Evolutionary conservation across 2,113 vertebrate genomes (phyloP).

Genomic region (Oncorhynchus mykiss): DNA sequence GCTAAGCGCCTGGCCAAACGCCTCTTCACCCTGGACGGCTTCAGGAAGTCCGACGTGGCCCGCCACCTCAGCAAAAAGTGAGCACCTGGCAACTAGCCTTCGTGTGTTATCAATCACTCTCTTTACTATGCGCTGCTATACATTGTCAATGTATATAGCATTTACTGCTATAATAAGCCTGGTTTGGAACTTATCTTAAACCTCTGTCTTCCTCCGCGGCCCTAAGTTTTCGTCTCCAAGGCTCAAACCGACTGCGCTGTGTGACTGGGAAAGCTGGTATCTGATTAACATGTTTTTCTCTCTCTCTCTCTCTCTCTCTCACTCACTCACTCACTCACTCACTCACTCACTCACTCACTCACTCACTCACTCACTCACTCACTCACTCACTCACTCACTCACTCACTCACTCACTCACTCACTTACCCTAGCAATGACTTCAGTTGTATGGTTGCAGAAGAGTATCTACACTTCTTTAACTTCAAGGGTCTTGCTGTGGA

Average conservation of each 20-base stretch:
- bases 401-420: background rate
- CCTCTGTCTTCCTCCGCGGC: no score
- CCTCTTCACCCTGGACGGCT: constrained; percentile 91
- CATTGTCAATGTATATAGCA: no score
- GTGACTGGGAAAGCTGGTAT: constrained; percentile 1
- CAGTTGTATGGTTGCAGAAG: constrained; percentile 92
- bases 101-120: background rate
- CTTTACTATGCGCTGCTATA: no score
- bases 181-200: constrained; percentile 7
- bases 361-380: background rate
- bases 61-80: constrained; percentile 96
- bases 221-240: background rate
- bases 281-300: constrained; percentile 8
- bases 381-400: constrained; percentile 1
- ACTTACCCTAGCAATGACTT: constrained; percentile 87
- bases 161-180: background rate
- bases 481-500: constrained; percentile 89
- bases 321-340: background rate
- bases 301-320: background rate
- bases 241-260: constrained; percentile 20
- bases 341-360: background rate
- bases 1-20: constrained; percentile 92
- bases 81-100: constrained; percentile 44
- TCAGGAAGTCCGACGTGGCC: constrained; percentile 92
- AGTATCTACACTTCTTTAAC: constrained; percentile 92